A percentile compares a stretch with the other conserved stretches of the same genome.
phyloP scores from a whole-genome alignment of 2,113 vertebrate genomes.

The Propithecus coquereli region DNA sequence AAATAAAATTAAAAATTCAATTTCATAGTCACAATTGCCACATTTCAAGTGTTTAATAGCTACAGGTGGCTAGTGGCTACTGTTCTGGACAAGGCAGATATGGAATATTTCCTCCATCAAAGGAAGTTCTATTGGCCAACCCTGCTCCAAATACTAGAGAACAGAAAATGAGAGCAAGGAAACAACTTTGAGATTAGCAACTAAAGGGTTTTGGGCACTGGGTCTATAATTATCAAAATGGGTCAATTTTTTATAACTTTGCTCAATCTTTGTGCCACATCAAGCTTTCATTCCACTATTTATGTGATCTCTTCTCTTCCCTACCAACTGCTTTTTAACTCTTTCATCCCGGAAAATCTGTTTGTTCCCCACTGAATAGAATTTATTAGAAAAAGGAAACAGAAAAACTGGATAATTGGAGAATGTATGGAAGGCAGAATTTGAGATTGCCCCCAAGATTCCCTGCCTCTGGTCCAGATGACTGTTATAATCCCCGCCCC shows the following conservation, averaged over 20 bases:
- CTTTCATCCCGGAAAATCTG: neutral
- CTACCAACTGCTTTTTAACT: neutral
- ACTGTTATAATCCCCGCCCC: fast-evolving
- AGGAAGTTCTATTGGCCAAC: neutral
- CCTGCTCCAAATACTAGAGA: neutral
- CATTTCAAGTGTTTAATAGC: neutral
- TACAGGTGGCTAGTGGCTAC: neutral
- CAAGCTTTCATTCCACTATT: neutral
- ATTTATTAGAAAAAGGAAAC: neutral
- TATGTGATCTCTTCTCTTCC: neutral
- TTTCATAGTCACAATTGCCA: neutral
- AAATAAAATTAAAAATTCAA: neutral
- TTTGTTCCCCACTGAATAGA: neutral
- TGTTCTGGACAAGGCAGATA: neutral
- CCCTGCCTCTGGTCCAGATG: neutral
- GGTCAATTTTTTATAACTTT: neutral
- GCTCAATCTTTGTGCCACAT: fast-evolving
- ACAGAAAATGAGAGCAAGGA: neutral
- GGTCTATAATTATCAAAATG: neutral
- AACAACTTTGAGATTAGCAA: neutral
- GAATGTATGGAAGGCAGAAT: neutral
- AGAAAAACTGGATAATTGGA: neutral
- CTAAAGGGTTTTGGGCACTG: neutral
- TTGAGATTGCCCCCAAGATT: fast-evolving
- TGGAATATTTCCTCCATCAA: no score